A percentile compares a stretch with the other conserved stretches of the same genome.
These are phyloP conservation scores for Drosophila demipolita DNA, from an alignment of 2,888 invertebrate genomes.

Conservation along the genomic window DNA sequence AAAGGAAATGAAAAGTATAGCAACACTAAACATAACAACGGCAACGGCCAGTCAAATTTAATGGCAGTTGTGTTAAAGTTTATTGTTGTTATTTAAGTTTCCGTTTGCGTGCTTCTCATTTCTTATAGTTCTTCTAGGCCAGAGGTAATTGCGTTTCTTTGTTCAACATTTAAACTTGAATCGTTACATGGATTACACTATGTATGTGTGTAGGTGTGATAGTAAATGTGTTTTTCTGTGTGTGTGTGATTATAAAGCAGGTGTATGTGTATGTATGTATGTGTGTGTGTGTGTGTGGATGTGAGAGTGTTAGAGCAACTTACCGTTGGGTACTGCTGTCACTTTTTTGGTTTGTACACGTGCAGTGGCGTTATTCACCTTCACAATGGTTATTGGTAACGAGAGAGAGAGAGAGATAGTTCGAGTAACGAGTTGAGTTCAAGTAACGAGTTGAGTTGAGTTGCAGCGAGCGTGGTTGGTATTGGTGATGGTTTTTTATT, in stretches of 20 bases:
- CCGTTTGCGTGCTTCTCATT: constrained; percentile 64
- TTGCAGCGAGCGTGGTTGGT: constrained; percentile 69
- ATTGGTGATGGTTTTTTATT: constrained; percentile 66
- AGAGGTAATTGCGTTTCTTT: constrained; percentile 80
- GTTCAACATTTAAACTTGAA: constrained; percentile 77
- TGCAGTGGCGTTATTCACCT: constrained; percentile 99
- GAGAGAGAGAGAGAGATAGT: constrained; percentile 39
- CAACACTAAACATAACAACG: constrained; percentile 39
- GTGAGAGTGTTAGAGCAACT: constrained; percentile 84
- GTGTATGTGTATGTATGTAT: constrained; percentile 17
- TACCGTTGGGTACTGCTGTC: constrained; percentile 95
- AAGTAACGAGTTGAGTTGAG: constrained; percentile 59
- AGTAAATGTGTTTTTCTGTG: constrained; percentile 6
- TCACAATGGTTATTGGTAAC: constrained; percentile 82
- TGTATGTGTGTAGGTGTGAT: constrained; percentile 35
- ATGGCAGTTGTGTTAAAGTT: constrained; percentile 60
- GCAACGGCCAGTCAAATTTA: constrained; percentile 67
- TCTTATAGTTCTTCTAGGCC: constrained; percentile 63
- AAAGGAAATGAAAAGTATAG: constrained; percentile 31
- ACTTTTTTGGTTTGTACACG: constrained; percentile 99
- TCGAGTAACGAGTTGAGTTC: constrained; percentile 40
- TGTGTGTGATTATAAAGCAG: constrained; percentile 29
- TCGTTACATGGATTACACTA: constrained; percentile 67
- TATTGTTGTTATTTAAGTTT: constrained; percentile 46
- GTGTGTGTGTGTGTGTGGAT: constrained; percentile 28